Percentiles rank a stretch among this genome's conserved stretches.
These are phyloP conservation scores for Bombylius discolor DNA, from an alignment of 2,888 invertebrate species.

Conservation along the genomic window DNA sequence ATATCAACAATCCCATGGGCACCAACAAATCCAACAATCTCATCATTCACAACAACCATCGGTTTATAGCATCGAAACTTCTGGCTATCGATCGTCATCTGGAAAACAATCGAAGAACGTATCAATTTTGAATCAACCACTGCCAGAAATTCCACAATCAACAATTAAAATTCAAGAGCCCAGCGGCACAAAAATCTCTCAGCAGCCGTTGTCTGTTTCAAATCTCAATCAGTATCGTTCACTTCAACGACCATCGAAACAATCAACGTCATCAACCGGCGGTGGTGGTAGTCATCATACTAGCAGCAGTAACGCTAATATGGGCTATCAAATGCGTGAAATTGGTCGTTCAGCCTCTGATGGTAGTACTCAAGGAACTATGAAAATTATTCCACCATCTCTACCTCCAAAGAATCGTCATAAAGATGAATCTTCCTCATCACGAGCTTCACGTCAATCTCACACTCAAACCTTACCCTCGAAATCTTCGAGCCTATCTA, in stretches of 20 bases:
- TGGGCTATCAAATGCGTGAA: constrained; percentile 7
- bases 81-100: constrained; percentile 20
- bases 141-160: constrained; percentile 34
- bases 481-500: constrained; percentile 27
- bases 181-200: constrained; percentile 29
- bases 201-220: constrained; percentile 35
- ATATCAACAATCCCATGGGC: background rate
- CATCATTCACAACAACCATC: constrained; percentile 31
- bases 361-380: background rate
- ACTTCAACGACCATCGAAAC: constrained; percentile 39
- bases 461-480: constrained; percentile 34
- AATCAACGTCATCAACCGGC: constrained; percentile 1
- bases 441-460: constrained; percentile 22
- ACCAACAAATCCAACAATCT: constrained; percentile 3
- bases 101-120: constrained; percentile 15
- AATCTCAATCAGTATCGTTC: constrained; percentile 46
- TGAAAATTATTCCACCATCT: constrained; percentile 26
- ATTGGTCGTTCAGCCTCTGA: constrained; percentile 6
- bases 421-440: constrained; percentile 21
- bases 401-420: constrained; percentile 36
- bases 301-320: constrained; percentile 18
- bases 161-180: constrained; percentile 12
- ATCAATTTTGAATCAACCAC: constrained; percentile 37
- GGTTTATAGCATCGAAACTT: constrained; percentile 35
- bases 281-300: constrained; percentile 8